These are phyloP conservation scores for Sebastes alutus DNA, from an alignment of 2,797 vertebrate genomes.

Conservation along the genomic window DNA sequence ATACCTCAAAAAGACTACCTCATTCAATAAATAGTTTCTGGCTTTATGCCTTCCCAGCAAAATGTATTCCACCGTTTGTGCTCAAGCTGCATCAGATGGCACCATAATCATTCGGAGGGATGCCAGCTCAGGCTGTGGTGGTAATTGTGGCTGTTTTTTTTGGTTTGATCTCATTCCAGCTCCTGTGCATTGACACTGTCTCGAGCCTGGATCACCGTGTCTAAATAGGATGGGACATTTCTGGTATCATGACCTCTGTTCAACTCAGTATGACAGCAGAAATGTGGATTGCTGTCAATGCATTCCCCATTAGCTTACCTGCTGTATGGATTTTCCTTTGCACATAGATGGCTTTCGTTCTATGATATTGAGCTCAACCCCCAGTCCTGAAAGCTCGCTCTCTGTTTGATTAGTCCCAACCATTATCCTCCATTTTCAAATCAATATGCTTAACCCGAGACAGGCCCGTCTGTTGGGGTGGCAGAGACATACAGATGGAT, in stretches of 20 bases:
- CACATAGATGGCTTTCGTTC: constrained; percentile 58
- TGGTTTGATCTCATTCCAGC: constrained; percentile 57
- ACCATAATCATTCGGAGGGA: constrained; percentile 37
- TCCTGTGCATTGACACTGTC: constrained; percentile 44
- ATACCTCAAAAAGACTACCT: constrained; percentile 34
- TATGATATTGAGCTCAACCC: constrained; percentile 25
- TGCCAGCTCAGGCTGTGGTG: constrained; percentile 50
- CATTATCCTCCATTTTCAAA: constrained; percentile 65
- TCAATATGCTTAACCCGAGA: constrained; percentile 57
- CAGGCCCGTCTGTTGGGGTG: constrained; percentile 21
- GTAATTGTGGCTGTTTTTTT: constrained; percentile 55
- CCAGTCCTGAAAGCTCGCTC: constrained; percentile 5
- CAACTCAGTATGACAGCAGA: constrained; percentile 30
- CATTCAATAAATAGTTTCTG: constrained; percentile 41
- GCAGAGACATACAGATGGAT: not conserved
- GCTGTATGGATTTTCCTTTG: constrained; percentile 66
- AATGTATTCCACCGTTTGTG: constrained; percentile 34
- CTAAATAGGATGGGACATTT: constrained; percentile 51
- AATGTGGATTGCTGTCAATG: constrained; percentile 32
- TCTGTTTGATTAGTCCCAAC: constrained; percentile 67
- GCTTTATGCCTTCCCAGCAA: constrained; percentile 13
- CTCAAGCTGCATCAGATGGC: constrained; percentile 54
- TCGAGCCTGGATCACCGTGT: constrained; percentile 24
- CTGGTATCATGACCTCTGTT: constrained; percentile 45
- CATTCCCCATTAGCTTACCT: constrained; percentile 49